phyloP scores from a whole-genome alignment of 2,797 vertebrate species.

The Muraenolepis orangiensis region DNA sequence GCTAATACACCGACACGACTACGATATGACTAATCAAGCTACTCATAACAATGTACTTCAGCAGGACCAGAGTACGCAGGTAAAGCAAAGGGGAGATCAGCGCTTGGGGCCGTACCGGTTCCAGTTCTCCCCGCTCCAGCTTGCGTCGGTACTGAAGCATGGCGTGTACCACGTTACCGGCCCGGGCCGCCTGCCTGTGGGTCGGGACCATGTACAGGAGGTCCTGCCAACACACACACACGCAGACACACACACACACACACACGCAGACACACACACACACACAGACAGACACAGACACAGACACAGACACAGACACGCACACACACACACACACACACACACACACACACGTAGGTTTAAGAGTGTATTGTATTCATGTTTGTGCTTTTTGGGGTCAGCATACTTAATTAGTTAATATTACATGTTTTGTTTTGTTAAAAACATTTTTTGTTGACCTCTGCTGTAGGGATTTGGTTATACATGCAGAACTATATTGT shows the following conservation, averaged over 20 bases:
- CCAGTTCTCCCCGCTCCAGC: constrained; percentile 88
- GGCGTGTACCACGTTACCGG: constrained; percentile 84
- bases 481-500: background rate
- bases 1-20: no score
- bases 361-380: no score
- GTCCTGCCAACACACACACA: constrained; percentile 70
- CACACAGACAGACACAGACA: constrained; percentile 18
- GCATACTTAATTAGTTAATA: no score
- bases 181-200: constrained; percentile 82
- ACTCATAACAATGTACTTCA: background rate
- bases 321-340: constrained; percentile 16
- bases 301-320: constrained; percentile 14
- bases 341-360: constrained; percentile 10
- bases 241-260: constrained; percentile 23
- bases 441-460: background rate
- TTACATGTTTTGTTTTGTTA: no score
- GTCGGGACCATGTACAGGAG: constrained; percentile 82
- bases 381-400: background rate
- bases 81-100: background rate
- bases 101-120: constrained; percentile 73
- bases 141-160: constrained; percentile 89
- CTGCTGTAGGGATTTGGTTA: background rate
- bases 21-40: no score
- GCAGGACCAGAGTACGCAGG: no score
- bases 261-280: constrained; percentile 11